These are phyloP conservation scores for Apamea sordens DNA, from an alignment of 2,888 invertebrate genomes.

Conservation along the genomic window DNA sequence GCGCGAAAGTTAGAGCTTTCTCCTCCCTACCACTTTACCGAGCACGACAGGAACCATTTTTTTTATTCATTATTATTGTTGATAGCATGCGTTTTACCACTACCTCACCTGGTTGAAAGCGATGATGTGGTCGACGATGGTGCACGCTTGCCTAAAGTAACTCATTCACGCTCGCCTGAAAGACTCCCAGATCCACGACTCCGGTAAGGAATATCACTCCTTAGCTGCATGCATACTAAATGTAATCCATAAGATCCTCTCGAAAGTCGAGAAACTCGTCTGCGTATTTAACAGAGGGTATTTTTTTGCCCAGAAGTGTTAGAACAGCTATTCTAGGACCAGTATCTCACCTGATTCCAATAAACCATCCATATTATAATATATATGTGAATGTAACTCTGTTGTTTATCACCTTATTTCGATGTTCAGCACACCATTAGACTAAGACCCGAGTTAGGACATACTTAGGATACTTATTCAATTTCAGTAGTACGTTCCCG, in stretches of 20 bases:
- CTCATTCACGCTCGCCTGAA: background rate
- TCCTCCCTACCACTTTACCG: too few species aligned
- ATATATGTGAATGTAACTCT: background rate
- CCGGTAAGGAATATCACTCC: too few species aligned
- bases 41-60: too few species aligned
- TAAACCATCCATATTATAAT: background rate
- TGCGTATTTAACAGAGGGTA: background rate
- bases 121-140: too few species aligned
- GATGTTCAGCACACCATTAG: background rate
- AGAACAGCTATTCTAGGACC: background rate
- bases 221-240: too few species aligned
- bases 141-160: too few species aligned
- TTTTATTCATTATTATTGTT: too few species aligned
- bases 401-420: background rate
- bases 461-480: background rate
- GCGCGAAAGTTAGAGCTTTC: too few species aligned
- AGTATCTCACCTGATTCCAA: background rate
- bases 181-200: too few species aligned
- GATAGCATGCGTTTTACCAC: too few species aligned
- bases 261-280: background rate
- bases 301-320: background rate
- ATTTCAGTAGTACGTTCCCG: background rate
- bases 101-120: too few species aligned
- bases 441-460: background rate
- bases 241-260: too few species aligned